Evolutionary conservation across 30 jellyfish, hydroid and myxozoan species (phyloP), one percentile per base, ranked within the genome.

Genomic region (Aurelia sp.): DNA sequence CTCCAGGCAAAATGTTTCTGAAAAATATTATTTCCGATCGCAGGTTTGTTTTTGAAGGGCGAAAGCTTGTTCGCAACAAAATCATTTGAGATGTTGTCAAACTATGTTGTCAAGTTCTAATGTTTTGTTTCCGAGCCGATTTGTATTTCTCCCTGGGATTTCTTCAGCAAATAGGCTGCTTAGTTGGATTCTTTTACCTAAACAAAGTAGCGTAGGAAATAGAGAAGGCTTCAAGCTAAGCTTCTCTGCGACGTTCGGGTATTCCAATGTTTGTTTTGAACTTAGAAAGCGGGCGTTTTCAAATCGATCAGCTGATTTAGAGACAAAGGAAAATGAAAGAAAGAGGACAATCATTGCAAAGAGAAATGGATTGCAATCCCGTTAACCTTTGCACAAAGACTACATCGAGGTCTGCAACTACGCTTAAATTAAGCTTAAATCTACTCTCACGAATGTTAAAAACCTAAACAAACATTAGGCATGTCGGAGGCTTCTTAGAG

Each of bases 241-340:
- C 67, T 61, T 63, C 68, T 53, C 48, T 50, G 60, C 78, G 65
- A 51, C 61, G 61, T 63, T 63, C 66, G 61, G 51, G 51, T 63
- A 79, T 55, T 64, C 68, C 59, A 55, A 44, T 16, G 89, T 64
- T 48, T 61, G 89, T 79, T 79, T 79, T 63, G 78, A 79, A 79
- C 66, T 38, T 65, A 31, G 78, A 79, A 79, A 55, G 89, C 89
- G 89, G 89, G 48, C 61, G 52, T 15, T 64, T 63, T 79, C 72
- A 79, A 63, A 79, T 74, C 89, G 52, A 79, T 79, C 89, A 79
- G 89, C 89, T 79, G 89, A 79, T 79, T 74, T 38, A 24, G 80
- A 31, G 57, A 50, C 74, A 18, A 63, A 15, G 74, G 72, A 61
- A 67, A 44, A 79, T 35, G 53, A 17, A 40, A 79, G 80, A 24